phyloP scores from a whole-genome alignment of 2,113 vertebrate species.

The Triplophysa tibetana region DNA sequence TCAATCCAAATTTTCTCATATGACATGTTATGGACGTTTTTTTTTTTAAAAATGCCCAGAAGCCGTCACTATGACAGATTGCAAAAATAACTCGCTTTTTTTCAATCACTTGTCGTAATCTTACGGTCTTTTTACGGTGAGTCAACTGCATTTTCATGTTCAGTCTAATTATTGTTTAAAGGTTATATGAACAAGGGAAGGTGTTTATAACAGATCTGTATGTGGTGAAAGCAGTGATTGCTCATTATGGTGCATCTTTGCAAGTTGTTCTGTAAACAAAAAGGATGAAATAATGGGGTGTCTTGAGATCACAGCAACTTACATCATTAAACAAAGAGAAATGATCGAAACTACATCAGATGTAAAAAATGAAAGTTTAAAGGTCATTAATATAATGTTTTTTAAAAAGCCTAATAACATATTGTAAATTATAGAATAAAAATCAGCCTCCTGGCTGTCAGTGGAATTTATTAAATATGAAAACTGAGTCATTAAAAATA shows the following conservation, averaged over 20 bases:
- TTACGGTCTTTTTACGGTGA: too few species aligned
- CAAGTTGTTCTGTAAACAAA: slow-evolving; percentile 43
- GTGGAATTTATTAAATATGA: too few species aligned
- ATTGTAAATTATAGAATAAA: neutral
- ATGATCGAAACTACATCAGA: slow-evolving; percentile 23
- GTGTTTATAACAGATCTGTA: slow-evolving; percentile 30
- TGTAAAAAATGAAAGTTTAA: slow-evolving; percentile 25
- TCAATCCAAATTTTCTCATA: neutral
- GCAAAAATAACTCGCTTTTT: too few species aligned
- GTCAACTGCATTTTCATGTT: neutral
- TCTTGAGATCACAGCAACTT: slow-evolving; percentile 37
- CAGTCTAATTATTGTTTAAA: neutral
- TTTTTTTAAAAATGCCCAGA: neutral
- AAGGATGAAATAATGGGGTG: slow-evolving; percentile 41
- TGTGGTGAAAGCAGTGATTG: slow-evolving; percentile 6
- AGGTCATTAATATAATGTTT: slow-evolving; percentile 3
- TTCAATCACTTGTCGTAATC: neutral
- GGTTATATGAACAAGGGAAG: slow-evolving; percentile 32
- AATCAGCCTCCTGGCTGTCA: too few species aligned
- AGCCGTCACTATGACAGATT: neutral
- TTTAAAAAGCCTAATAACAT: neutral
- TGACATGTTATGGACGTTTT: neutral
- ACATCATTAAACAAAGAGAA: slow-evolving; percentile 40
- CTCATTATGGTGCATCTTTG: slow-evolving; percentile 37
- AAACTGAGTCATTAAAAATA: too few species aligned